Conservation (phyloP, 2,888 invertebrate species). For the Stictocephala bisonia region DNA sequence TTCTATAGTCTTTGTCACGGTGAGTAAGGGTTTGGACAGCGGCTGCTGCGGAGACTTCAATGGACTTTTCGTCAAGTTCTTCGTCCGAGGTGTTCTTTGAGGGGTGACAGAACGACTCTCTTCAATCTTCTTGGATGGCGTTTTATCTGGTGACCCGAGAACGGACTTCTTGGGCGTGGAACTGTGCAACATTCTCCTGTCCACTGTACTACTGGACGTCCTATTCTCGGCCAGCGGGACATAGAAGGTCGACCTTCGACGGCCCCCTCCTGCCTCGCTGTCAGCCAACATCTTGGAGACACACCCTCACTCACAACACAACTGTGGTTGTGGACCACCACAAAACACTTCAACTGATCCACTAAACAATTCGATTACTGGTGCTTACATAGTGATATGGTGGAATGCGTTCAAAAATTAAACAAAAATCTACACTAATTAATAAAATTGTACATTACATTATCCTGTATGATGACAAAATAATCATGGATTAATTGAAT, state of each 20-base stretch:
- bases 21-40: slow-evolving; percentile 42
- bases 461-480: no score
- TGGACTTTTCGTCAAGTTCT: slow-evolving; percentile 40
- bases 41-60: slow-evolving; percentile 37
- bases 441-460: no score
- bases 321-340: no score
- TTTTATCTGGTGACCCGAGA: not conserved
- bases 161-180: not conserved
- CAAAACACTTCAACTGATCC: no score
- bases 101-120: slow-evolving; percentile 38
- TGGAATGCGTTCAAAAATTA: no score
- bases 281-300: slow-evolving; percentile 66
- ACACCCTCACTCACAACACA: no score
- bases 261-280: slow-evolving; percentile 64
- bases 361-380: no score
- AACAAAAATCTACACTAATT: no score
- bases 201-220: slow-evolving; percentile 61
- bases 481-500: no score
- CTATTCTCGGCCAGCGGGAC: slow-evolving; percentile 75
- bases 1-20: slow-evolving; percentile 48
- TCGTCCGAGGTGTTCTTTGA: slow-evolving; percentile 29
- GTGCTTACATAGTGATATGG: no score
- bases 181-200: slow-evolving; percentile 33
- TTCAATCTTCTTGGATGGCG: slow-evolving; percentile 13
- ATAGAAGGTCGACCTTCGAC: slow-evolving; percentile 80